Evolutionary conservation across 1,140 invertebrate genomes (phyloP).

Genomic region (Atta cephalotes): DNA sequence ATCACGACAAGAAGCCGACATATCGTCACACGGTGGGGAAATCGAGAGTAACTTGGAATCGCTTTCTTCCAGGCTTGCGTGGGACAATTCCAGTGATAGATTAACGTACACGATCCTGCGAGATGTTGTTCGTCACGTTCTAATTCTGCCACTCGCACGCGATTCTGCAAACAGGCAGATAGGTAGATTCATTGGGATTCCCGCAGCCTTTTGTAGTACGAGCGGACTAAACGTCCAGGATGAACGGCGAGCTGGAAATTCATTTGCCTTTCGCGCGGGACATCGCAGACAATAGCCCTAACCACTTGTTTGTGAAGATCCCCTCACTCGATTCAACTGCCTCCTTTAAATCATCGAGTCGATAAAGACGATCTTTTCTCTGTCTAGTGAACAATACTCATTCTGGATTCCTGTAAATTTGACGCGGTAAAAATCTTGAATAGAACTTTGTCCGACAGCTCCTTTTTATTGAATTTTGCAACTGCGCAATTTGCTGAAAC

Average conservation of each 20-base stretch:
- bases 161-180: conserved; percentile 27
- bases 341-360: not conserved
- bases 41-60: conserved; percentile 56
- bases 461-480: not conserved
- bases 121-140: conserved; percentile 29
- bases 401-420: not conserved
- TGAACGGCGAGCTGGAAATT: conserved; percentile 56
- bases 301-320: conserved; percentile 17
- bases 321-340: not conserved
- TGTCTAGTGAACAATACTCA: not conserved
- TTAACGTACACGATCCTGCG: conserved; percentile 21
- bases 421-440: not conserved
- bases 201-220: not conserved
- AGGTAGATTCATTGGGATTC: conserved; percentile 9
- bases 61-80: conserved; percentile 50
- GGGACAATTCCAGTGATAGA: conserved; percentile 43
- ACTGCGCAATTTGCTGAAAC: not conserved
- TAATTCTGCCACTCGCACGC: conserved; percentile 41
- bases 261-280: conserved; percentile 35
- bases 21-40: conserved; percentile 26
- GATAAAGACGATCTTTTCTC: conserved; percentile 6
- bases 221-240: conserved; percentile 31
- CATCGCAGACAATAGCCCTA: conserved; percentile 46
- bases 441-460: not conserved
- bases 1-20: not conserved